Base-by-base conservation (phyloP, 2,888 invertebrate genomes). In the Ophion costatus region DNA sequence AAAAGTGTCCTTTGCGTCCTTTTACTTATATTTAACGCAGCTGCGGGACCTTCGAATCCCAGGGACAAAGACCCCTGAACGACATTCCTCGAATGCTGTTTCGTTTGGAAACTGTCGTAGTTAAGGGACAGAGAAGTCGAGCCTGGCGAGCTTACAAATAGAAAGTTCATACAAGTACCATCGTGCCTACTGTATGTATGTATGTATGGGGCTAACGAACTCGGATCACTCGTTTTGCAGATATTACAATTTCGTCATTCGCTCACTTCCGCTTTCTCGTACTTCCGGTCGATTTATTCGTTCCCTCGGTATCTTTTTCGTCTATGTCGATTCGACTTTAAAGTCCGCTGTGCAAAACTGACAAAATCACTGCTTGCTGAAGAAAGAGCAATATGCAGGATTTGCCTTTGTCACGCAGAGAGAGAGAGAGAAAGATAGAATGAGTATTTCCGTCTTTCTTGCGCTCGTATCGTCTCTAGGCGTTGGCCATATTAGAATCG, bases 141-240 rank as follows among this genome's bases (percentile, higher is more conserved):
- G 69, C 66, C 45, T 66, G 22, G 66, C 77, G n/a, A 45, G 51
- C 51, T 69, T 82, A 82, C 82, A 63, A 82, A 82, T 78, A 82
- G 82, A 82, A 78, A 82, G 78, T 82, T 38, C 38, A 63, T n/a
- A 51, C 64, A 42, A 78, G 61, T 45, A 24, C 45, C 11, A 38
- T 57, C 5, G 17, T 33, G n/a, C 17, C 20, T 38, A 20, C 33
- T 38, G 38, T 38, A 38, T 38, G 9, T 38, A 9, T 38, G n/a
- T 1, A 66, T n/a, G 51, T 51, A 38, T 20, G n/a, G 33, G 70
- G 33, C 56, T 33, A 56, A 29, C 56, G 51, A 51, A 45, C 51
- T 51, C 38, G 42, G 42, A 67, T 42, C 42, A 14, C 22, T 22
- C n/a, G 5, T n/a, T 67, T 67, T n/a, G 51, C 69, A 51, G 45